Conservation (phyloP, 2,888 invertebrate genomes). For the Taphrorychus bicolor region DNA sequence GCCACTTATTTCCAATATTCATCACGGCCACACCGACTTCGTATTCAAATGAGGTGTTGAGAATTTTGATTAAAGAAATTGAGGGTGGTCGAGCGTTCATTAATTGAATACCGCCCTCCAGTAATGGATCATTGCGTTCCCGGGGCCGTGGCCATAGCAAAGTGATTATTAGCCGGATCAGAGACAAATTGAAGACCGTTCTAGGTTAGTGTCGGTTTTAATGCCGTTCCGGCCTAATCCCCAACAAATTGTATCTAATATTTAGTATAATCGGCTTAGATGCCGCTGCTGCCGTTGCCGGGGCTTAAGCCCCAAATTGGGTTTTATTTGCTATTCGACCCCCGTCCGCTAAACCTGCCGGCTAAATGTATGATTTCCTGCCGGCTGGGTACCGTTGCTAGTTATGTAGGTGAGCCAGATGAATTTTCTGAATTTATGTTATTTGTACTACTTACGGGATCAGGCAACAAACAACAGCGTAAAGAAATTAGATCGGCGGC, state of each 20-base stretch:
- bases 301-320: slow-evolving; percentile 24
- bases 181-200: slow-evolving; percentile 52
- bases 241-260: slow-evolving; percentile 59
- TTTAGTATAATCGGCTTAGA: slow-evolving; percentile 58
- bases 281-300: slow-evolving; percentile 33
- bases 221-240: slow-evolving; percentile 53
- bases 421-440: not conserved
- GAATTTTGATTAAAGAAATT: not conserved
- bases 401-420: not conserved
- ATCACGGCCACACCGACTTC: no score
- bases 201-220: slow-evolving; percentile 42
- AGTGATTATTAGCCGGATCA: slow-evolving; percentile 56
- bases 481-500: not conserved
- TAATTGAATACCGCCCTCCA: not conserved
- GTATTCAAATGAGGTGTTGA: not conserved
- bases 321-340: slow-evolving; percentile 19
- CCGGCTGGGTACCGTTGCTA: not conserved
- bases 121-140: slow-evolving; percentile 17
- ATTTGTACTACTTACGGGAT: not conserved
- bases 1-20: no score
- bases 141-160: slow-evolving; percentile 33
- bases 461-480: not conserved
- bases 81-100: not conserved
- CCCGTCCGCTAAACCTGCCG: slow-evolving; percentile 3
- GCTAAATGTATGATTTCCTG: not conserved